These are phyloP conservation scores for Leucophenga maculata DNA, from an alignment of 2,888 invertebrate species.

Conservation along the genomic window DNA sequence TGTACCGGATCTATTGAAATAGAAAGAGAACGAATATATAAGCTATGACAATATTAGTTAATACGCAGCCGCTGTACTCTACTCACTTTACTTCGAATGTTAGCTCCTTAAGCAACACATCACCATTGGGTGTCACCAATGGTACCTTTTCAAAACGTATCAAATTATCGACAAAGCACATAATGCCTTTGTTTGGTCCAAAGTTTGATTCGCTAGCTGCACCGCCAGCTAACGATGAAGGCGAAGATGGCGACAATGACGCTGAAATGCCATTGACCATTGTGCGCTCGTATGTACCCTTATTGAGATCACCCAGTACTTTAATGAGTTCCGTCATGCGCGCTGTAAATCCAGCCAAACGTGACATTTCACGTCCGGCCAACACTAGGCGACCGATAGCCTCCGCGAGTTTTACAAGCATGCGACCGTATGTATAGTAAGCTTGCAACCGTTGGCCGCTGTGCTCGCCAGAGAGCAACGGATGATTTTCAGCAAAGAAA, in stretches of 20 bases:
- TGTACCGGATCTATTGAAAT: slow-evolving; percentile 82
- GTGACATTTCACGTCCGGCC: slow-evolving; percentile 94
- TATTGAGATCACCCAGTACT: slow-evolving; percentile 87
- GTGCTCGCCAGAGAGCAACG: slow-evolving; percentile 77
- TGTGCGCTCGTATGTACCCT: slow-evolving; percentile 80
- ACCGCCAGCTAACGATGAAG: not conserved
- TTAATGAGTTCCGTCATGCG: slow-evolving; percentile 90
- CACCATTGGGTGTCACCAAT: slow-evolving; percentile 97
- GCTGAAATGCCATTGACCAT: slow-evolving; percentile 73
- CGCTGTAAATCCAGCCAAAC: slow-evolving; percentile 92
- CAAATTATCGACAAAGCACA: slow-evolving; percentile 88
- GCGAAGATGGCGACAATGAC: slow-evolving; percentile 32
- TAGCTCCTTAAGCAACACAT: slow-evolving; percentile 90
- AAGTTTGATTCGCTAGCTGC: slow-evolving; percentile 59
- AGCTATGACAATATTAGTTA: too few species aligned
- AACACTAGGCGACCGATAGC: slow-evolving; percentile 95
- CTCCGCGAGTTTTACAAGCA: slow-evolving; percentile 88
- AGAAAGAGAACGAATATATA: too few species aligned
- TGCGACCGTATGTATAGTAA: slow-evolving; percentile 95
- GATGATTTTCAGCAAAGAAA: slow-evolving; percentile 86
- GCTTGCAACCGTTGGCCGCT: slow-evolving; percentile 88
- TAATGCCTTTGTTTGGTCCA: slow-evolving; percentile 83
- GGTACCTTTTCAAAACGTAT: slow-evolving; percentile 95
- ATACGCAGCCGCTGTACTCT: not conserved
- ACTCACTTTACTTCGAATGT: slow-evolving; percentile 87